phyloP scores from a whole-genome alignment of 2,797 vertebrate species.

The Neostethus bicornis region DNA sequence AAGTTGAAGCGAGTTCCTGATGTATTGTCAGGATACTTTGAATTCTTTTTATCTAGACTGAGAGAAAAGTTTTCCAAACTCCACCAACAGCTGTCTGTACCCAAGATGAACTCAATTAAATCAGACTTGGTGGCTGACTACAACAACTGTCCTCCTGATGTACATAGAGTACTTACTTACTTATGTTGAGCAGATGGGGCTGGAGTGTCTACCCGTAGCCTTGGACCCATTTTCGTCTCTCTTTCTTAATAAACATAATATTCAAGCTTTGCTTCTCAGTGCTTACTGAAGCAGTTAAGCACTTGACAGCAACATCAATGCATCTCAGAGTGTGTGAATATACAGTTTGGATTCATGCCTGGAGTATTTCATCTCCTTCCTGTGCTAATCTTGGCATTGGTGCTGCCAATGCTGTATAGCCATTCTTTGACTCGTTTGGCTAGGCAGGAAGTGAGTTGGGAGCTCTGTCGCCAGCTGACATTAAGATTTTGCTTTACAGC shows the following conservation, averaged over 20 bases:
- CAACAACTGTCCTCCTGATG: constrained; percentile 11
- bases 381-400: constrained; percentile 38
- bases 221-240: constrained; percentile 10
- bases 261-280: constrained; percentile 44
- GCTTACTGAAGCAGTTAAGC: constrained; percentile 52
- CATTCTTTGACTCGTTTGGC: constrained; percentile 26
- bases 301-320: constrained; percentile 50
- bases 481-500: constrained; percentile 27
- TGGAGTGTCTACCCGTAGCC: constrained; percentile 22
- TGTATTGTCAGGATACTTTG: background rate
- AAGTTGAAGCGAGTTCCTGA: constrained; percentile 1
- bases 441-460: constrained; percentile 37
- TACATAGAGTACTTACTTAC: constrained; percentile 27
- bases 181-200: constrained; percentile 29
- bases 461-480: constrained; percentile 11
- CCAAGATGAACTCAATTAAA: constrained; percentile 40
- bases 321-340: constrained; percentile 46
- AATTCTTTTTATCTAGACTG: too few species aligned
- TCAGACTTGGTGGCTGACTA: background rate
- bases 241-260: constrained; percentile 52
- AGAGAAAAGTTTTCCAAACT: constrained; percentile 16
- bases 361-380: constrained; percentile 35
- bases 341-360: constrained; percentile 50
- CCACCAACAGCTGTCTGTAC: constrained; percentile 18
- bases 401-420: constrained; percentile 18